A percentile compares a stretch with the other conserved stretches of the same genome.
Evolutionary conservation across 2,888 invertebrate genomes (phyloP).

Genomic region (Orthosia gracilis): DNA sequence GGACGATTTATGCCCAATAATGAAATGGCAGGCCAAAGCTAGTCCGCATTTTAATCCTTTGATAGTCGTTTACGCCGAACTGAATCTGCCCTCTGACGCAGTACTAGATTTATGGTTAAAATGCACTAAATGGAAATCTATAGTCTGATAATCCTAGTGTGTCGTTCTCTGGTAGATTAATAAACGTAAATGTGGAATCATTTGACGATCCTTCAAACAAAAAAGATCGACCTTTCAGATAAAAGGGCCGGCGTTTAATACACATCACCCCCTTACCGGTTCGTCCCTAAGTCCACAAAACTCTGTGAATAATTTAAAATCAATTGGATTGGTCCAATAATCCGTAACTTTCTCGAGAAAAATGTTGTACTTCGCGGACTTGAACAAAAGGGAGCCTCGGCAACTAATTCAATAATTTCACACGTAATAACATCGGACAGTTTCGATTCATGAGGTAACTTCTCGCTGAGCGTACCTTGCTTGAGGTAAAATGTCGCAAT

Average conservation of each 20-base stretch:
- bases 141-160: constrained; percentile 16
- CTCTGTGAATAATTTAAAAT: constrained; percentile 75
- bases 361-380: constrained; percentile 61
- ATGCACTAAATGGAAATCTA: constrained; percentile 42
- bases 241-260: constrained; percentile 61
- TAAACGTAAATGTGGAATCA: constrained; percentile 50
- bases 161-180: constrained; percentile 18
- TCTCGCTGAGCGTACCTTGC: constrained; percentile 76
- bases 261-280: constrained; percentile 60
- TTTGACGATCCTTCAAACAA: constrained; percentile 52
- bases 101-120: constrained; percentile 55
- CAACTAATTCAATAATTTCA: constrained; percentile 66
- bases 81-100: constrained; percentile 51
- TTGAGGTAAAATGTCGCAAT: constrained; percentile 80
- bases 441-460: constrained; percentile 78
- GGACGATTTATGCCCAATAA: constrained; percentile 54
- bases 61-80: constrained; percentile 56
- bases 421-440: constrained; percentile 70
- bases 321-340: constrained; percentile 72
- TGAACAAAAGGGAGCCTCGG: constrained; percentile 21
- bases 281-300: constrained; percentile 69
- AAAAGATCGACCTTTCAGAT: constrained; percentile 53
- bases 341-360: constrained; percentile 65
- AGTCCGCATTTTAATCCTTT: constrained; percentile 62
- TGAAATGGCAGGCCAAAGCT: constrained; percentile 54